Evolutionary conservation across 2,888 invertebrate genomes (phyloP).

Genomic region (Aleiodes testaceus): DNA sequence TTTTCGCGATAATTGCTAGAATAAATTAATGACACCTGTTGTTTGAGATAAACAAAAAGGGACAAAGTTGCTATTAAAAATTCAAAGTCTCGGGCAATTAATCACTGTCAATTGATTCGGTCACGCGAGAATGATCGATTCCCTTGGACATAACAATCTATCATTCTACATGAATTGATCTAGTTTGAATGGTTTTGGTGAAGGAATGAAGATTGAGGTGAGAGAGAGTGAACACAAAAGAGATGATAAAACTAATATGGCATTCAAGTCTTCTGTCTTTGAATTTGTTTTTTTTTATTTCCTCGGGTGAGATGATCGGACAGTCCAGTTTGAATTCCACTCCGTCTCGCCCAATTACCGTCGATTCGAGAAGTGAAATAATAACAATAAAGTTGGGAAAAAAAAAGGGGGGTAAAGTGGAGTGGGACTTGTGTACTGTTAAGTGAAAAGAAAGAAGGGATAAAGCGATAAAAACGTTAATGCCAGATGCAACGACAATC

Average conservation of each 20-base stretch:
- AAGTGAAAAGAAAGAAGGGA: conserved; percentile 28
- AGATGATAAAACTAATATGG: neutral
- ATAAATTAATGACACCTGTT: neutral
- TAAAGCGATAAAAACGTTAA: conserved; percentile 51
- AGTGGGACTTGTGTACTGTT: neutral
- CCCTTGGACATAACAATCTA: conserved; percentile 2
- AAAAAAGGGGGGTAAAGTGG: neutral
- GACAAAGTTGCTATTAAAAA: no score
- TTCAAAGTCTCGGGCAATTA: neutral
- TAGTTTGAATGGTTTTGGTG: conserved; percentile 23
- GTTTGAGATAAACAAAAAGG: no score
- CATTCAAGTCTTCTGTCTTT: conserved; percentile 26
- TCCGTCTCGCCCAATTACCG: conserved; percentile 30
- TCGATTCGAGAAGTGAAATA: conserved; percentile 39
- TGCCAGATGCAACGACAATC: conserved; percentile 30
- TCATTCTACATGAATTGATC: conserved; percentile 21
- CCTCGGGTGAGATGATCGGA: conserved; percentile 6
- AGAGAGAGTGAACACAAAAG: neutral
- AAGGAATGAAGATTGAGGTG: neutral
- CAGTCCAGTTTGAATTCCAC: conserved; percentile 18
- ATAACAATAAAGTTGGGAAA: conserved; percentile 16
- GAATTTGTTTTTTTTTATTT: neutral
- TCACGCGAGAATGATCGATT: conserved; percentile 25
- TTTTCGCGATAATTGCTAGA: conserved; percentile 11
- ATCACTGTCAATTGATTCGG: conserved; percentile 22